Base-by-base conservation (phyloP, 2,113 vertebrate species). In the Ailuropoda melanoleuca region DNA sequence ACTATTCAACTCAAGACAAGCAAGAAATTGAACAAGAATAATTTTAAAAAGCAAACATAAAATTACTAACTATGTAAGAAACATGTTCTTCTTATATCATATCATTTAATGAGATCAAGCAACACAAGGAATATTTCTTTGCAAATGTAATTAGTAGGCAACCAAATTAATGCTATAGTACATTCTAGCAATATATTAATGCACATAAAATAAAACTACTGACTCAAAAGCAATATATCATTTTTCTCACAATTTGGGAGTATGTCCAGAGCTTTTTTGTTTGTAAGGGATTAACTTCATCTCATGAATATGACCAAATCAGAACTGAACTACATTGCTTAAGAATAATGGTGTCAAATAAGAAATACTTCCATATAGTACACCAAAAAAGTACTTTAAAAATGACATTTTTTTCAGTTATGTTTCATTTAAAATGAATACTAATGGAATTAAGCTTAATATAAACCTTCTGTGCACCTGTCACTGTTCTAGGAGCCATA, bases 11-110 rank as follows among this genome's bases (percentile, higher is more conserved):
- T 75, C 83, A 72, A 97, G 60, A 92, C 12, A 88, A 77, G 24
- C 11, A 95, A n/a, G 0, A 8, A 85, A 66, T 66, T 88, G 34
- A 87, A 84, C 7, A 58, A 93, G 90, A 91, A 60, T 87, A 96
- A 87, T 94, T 88, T 95, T 93, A 37, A 60, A 91, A 97, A 90
- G 26, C 17, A 93, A 97, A 95, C 11, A 48, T 93, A 23, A 88
- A 94, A 82, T 93, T 90, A 77, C 7, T 60, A 93, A 66, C 77
- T 95, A 80, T 85, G 26, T 74, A 50, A 88, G 43, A 97, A 91
- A 95, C 17, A 81, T 77, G 21, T 83, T 81, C 23, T 50, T 95
- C 39, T 84, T 95, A 37, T 4, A 89, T 37, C 66, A 8, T 85
- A 66, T 90, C 21, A 88, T 55, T 88, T 84, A 92, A 80, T 56